Conservation (phyloP, 1,140 invertebrate species). For the Magallana ariakensis region DNA sequence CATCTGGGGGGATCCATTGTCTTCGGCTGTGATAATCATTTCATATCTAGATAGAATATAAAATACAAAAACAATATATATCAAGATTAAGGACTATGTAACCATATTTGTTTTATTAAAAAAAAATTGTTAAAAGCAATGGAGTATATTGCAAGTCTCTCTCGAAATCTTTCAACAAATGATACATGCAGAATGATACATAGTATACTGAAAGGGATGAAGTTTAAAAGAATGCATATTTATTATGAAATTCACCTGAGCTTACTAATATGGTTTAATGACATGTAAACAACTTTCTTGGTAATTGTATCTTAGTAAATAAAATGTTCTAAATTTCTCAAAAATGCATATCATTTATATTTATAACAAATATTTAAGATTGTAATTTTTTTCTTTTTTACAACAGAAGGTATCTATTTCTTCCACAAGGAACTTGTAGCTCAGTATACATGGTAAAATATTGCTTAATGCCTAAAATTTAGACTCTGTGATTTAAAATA, state of each 20-base stretch:
- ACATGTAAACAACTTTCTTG: too few relatives aligned
- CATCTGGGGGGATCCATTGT: slow-evolving; percentile 51
- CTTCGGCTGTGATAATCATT: slow-evolving; percentile 58
- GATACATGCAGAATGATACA: neutral
- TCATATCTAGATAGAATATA: slow-evolving; percentile 57
- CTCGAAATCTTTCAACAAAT: neutral
- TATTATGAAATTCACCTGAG: neutral
- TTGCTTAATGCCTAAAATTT: neutral
- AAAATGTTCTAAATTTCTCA: too few relatives aligned
- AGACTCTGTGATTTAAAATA: neutral
- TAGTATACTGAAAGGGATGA: neutral
- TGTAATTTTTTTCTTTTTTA: too few relatives aligned
- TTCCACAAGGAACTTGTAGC: too few relatives aligned
- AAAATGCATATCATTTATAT: too few relatives aligned
- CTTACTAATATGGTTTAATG: too few relatives aligned
- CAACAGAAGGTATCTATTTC: too few relatives aligned
- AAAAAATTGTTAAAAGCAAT: too few relatives aligned
- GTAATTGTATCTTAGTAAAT: too few relatives aligned
- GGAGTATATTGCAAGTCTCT: too few relatives aligned
- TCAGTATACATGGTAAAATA: too few relatives aligned
- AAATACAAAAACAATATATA: neutral
- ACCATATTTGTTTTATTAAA: neutral
- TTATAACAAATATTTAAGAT: too few relatives aligned
- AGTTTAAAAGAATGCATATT: neutral
- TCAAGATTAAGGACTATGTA: neutral